Evolutionary conservation across 2,888 invertebrate species (phyloP), one percentile per base, ranked within the genome.

Genomic region (Epistrophe grossulariae): DNA sequence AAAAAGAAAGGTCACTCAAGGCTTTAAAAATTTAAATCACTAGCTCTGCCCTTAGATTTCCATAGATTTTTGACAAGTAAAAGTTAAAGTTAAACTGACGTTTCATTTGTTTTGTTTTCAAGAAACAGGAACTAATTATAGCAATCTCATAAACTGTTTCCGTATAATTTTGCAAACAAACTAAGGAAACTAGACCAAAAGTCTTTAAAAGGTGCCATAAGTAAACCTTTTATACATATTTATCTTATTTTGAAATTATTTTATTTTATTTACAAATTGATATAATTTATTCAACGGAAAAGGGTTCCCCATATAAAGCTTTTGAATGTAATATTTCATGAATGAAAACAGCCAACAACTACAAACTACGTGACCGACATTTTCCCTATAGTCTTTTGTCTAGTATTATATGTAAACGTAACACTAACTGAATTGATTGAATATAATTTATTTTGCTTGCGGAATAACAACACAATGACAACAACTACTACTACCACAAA

Each of bases 371-470:
- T 52, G 52, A 52, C 52, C 0, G 24, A 15, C 24, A 52, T 52
- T 52, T 28, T 1, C 52, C 10, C 52, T 6, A 11, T 0, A n/a
- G n/a, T n/a, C n/a, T n/a, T n/a, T n/a, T n/a, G 52, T 2, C 7
- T 28, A 52, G 15, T 17, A 50, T 19, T 4, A 11, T 13, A 6
- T 13, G 24, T 13, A 45, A 45, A 13, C 45, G 13, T 6, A 40
- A 13, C 19, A 38, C 4, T 38, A 60, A 60, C 59, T 19, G 1
- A 60, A 60, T 60, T 60, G 40, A 60, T 60, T 60, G 40, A 60
- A 60, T 60, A 38, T 40, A 40, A 59, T 71, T 76, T 48, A 31
- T 55, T 76, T 45, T 70, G 43, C 52, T 35, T 71, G 13, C 13
- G 17, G 28, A 31, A 60, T 60, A 60, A 60, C 40, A 60, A 40